A percentile compares a stretch with the other conserved stretches of the same genome.
Conservation (phyloP, 2,113 vertebrate species). For the Chionodraco myersi region DNA sequence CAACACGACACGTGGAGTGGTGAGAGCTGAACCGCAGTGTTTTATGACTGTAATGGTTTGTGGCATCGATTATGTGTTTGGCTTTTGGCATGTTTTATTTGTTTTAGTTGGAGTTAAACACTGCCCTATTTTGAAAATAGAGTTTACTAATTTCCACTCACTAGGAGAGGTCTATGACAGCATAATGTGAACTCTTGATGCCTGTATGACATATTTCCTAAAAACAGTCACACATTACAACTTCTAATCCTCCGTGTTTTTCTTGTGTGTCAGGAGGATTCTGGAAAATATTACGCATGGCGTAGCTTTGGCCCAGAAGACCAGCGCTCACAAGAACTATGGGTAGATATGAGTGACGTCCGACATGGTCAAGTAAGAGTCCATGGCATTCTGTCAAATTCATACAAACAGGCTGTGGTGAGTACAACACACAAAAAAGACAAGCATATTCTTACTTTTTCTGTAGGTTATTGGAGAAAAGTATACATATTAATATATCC, state of each 20-base stretch:
- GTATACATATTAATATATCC: too few species aligned
- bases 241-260: constrained; percentile 29
- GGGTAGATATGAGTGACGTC: constrained; percentile 87
- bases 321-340: constrained; percentile 79
- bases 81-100: constrained; percentile 37
- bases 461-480: background rate
- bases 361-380: constrained; percentile 86
- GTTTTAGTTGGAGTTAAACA: constrained; percentile 63
- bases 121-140: constrained; percentile 61
- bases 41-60: constrained; percentile 38
- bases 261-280: constrained; percentile 84
- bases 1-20: constrained; percentile 88
- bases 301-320: constrained; percentile 84
- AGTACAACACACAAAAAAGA: constrained; percentile 60
- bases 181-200: constrained; percentile 6
- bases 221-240: background rate
- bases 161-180: constrained; percentile 15
- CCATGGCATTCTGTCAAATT: constrained; percentile 91
- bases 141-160: constrained; percentile 17
- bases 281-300: constrained; percentile 90
- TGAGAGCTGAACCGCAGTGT: constrained; percentile 74
- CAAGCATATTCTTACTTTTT: background rate
- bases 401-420: constrained; percentile 92
- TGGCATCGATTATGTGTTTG: constrained; percentile 42
- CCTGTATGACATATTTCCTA: constrained; percentile 14